These are phyloP conservation scores for Volucella zonaria DNA, from an alignment of 2,888 invertebrate species.

Conservation along the genomic window DNA sequence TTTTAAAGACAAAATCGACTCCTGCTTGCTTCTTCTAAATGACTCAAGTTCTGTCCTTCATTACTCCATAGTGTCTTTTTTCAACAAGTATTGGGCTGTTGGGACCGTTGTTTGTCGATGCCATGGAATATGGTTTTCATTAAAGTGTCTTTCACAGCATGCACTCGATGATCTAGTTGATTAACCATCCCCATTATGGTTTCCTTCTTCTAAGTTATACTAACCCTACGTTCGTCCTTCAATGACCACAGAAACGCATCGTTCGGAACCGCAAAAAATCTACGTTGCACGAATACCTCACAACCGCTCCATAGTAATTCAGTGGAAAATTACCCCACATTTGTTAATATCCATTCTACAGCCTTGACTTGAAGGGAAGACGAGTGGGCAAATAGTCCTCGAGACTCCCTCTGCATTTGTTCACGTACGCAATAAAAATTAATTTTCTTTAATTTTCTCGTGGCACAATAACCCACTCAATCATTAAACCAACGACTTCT, in stretches of 20 bases:
- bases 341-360: neutral
- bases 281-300: too few relatives aligned
- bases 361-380: neutral
- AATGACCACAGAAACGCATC: neutral
- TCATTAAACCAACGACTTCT: conserved; percentile 63
- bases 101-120: too few relatives aligned
- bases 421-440: conserved; percentile 52
- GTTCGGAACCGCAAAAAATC: neutral
- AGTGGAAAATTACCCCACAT: conserved; percentile 22
- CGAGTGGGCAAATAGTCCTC: too few relatives aligned
- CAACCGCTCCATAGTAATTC: neutral
- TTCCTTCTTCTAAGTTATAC: neutral
- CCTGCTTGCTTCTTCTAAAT: too few relatives aligned
- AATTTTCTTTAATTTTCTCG: conserved; percentile 42
- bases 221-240: neutral
- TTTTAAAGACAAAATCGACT: too few relatives aligned
- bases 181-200: too few relatives aligned
- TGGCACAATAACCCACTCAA: conserved; percentile 32
- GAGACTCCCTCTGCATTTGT: neutral
- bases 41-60: too few relatives aligned
- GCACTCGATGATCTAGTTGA: too few relatives aligned
- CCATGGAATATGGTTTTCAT: too few relatives aligned
- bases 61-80: too few relatives aligned
- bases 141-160: too few relatives aligned
- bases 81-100: too few relatives aligned